Conservation (phyloP, 1,140 invertebrate species). For the Phymorhynchus buccinoides region DNA sequence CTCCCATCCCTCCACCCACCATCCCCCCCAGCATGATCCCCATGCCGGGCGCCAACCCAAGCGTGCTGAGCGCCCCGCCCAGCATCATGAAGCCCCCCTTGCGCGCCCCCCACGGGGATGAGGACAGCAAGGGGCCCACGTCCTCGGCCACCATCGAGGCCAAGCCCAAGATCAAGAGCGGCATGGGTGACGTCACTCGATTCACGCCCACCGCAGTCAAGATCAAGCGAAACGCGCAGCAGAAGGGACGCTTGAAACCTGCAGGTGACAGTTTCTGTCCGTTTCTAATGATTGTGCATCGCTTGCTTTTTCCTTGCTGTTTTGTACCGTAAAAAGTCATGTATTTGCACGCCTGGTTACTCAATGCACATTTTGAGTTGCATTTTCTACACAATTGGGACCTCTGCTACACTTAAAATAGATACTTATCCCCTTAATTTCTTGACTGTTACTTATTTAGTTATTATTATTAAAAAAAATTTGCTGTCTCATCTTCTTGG, state of each 20-base stretch:
- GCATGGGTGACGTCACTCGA: constrained; percentile 94
- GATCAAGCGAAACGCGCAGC: constrained; percentile 82
- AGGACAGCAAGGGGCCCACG: constrained; percentile 79
- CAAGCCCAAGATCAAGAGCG: constrained; percentile 93
- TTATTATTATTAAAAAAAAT: too few relatives aligned
- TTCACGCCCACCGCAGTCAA: constrained; percentile 94
- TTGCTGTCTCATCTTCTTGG: too few relatives aligned
- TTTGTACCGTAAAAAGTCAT: too few relatives aligned
- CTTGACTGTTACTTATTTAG: too few relatives aligned
- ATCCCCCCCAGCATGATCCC: constrained; percentile 53
- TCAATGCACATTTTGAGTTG: too few relatives aligned
- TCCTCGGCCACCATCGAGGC: constrained; percentile 89
- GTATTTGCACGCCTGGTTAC: too few relatives aligned
- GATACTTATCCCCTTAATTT: too few relatives aligned
- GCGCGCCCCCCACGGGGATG: constrained; percentile 49
- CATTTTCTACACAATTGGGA: too few relatives aligned
- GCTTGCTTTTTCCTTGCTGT: not conserved
- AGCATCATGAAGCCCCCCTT: constrained; percentile 80
- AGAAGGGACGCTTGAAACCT: constrained; percentile 62
- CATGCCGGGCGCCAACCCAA: constrained; percentile 75
- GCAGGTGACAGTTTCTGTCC: constrained; percentile 48
- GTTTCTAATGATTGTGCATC: not conserved
- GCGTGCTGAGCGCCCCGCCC: constrained; percentile 86
- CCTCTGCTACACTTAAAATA: too few relatives aligned
- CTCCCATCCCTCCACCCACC: constrained; percentile 65